phyloP scores from a whole-genome alignment of 2,888 invertebrate genomes.

The Leptopilina syphax region DNA sequence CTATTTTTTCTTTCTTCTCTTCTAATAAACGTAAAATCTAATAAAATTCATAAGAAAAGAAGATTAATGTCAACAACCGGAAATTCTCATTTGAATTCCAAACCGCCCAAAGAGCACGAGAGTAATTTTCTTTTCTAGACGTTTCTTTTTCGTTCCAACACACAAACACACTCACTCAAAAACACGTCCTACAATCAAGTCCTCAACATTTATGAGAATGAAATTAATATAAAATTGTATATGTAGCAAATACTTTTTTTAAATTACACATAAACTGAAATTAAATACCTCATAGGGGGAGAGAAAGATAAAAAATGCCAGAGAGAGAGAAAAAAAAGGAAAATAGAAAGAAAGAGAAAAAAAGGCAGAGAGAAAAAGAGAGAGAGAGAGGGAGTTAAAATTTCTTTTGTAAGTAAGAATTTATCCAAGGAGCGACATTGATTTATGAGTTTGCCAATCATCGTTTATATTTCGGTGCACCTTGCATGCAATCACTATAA shows the following conservation, averaged over 20 bases:
- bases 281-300: too few relatives aligned
- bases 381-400: neutral
- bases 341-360: too few relatives aligned
- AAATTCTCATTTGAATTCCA: constrained; percentile 11
- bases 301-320: neutral
- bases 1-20: too few relatives aligned
- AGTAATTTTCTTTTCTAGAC: constrained; percentile 2
- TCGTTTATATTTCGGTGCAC: constrained; percentile 54
- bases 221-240: neutral
- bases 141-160: neutral
- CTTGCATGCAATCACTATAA: constrained; percentile 48
- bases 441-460: constrained; percentile 62
- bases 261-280: neutral
- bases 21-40: neutral
- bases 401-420: constrained; percentile 7
- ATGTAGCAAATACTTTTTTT: neutral
- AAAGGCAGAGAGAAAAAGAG: too few relatives aligned
- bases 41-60: constrained; percentile 8
- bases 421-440: constrained; percentile 54
- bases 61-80: constrained; percentile 12
- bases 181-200: neutral
- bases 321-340: too few relatives aligned
- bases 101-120: neutral
- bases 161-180: too few relatives aligned
- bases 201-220: neutral